Evolutionary conservation across 2,888 invertebrate genomes (phyloP).

Genomic region (Diarsia dahlii): DNA sequence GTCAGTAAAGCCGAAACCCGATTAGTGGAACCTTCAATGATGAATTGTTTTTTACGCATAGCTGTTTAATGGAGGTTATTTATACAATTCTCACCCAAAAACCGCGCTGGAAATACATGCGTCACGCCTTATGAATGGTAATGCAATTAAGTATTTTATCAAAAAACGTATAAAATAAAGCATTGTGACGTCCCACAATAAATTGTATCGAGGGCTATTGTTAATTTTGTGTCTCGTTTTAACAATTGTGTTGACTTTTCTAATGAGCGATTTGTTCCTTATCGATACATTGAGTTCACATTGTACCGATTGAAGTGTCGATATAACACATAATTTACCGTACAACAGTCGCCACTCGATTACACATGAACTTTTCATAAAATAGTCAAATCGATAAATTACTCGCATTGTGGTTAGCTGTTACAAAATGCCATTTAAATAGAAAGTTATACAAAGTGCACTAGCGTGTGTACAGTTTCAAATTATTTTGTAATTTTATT

Average conservation of each 20-base stretch:
- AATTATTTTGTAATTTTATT: constrained; percentile 55
- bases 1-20: constrained; percentile 31
- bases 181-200: constrained; percentile 61
- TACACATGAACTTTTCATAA: constrained; percentile 37
- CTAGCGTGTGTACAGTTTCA: constrained; percentile 46
- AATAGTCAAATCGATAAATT: constrained; percentile 52
- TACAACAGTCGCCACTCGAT: constrained; percentile 4
- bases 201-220: constrained; percentile 65
- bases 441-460: constrained; percentile 63
- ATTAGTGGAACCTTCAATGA: constrained; percentile 49
- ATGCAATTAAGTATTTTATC: constrained; percentile 52
- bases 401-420: constrained; percentile 44
- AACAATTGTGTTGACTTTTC: constrained; percentile 62
- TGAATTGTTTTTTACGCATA: constrained; percentile 41
- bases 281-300: constrained; percentile 38
- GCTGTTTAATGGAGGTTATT: constrained; percentile 47
- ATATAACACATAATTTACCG: constrained; percentile 21
- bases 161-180: constrained; percentile 43
- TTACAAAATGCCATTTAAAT: constrained; percentile 61
- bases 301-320: constrained; percentile 26
- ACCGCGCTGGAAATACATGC: constrained; percentile 36
- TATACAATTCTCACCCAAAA: constrained; percentile 29
- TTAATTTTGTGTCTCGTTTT: constrained; percentile 61
- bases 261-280: constrained; percentile 65
- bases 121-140: constrained; percentile 62